Evolutionary conservation across 2,797 vertebrate genomes (phyloP), one percentile per base, ranked within the genome.

Genomic region (Tenualosa thibaudeaui): DNA sequence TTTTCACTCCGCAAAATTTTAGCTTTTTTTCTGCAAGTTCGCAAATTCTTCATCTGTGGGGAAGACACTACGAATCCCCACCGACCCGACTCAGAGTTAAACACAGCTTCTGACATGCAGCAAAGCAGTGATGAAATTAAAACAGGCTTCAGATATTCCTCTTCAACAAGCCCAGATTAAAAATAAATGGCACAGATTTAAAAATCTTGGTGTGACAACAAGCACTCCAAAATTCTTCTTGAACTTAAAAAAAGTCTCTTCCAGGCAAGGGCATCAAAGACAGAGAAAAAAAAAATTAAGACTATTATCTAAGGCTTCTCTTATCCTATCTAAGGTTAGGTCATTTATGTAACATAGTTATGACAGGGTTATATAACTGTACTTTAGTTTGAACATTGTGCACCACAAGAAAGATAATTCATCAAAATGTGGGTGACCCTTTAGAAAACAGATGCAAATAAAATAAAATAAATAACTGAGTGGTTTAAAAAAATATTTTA

Each of bases 11-110:
- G 17, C 37, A 22, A 43, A 19, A 71, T 71, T 71, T 43, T 19
- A 15, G 26, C 15, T 92, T 88, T 90, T 87, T 90, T 93, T 87
- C 87, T 91, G 92, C 91, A 93, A 93, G 89, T 93, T 93, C 90
- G 93, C 91, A 92, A 92, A 88, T 40, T 94, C 91, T 92, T 92
- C 91, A 92, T 93, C 90, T 90, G 90, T 91, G 89, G 90, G 40
- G 90, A 78, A 88, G 86, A 90, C 90, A 91, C 90, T 92, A 93
- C 92, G 92, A 94, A 90, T 93, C 93, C 92, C 93, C 94, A 91
- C 93, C 92, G 93, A 91, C 92, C 91, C 89, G 89, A 91, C 53
- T 46, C 46, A 88, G 86, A 87, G 89, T 90, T 90, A 89, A 90
- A 91, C 89, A 91, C 60, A 90, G 15, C 19, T 89, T 90, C 71